Base-by-base conservation (phyloP, 2,113 vertebrate genomes). In the Halichoeres trimaculatus region DNA sequence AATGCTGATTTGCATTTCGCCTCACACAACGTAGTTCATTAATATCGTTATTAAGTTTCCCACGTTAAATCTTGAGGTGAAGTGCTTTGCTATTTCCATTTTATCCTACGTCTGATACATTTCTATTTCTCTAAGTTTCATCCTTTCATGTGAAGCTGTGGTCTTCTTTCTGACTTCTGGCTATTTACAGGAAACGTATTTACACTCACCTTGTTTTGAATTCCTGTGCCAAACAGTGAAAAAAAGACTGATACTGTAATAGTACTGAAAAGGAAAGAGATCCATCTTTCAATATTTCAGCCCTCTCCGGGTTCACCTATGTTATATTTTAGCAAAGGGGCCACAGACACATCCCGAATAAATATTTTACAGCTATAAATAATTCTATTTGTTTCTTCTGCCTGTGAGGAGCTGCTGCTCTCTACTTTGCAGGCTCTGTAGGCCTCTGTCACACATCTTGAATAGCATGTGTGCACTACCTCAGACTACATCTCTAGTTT, bases 281-380 rank as follows among this genome's bases (percentile, higher is more conserved):
- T 76, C 63, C 34, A 74, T 87, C 52, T 68, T 59, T 85, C 20
- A 72, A 54, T 78, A 70, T 67, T 80, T 54, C 12, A 48, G 51
- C 61, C 51, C 23, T 53, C 45, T 52, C 22, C 4, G 40, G 64
- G 50, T 69, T 74, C 43, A 81, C 76, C 79, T 59, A 57, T 83
- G 71, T 80, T 85, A 64, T 85, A 85, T 85, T 86, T 80, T 74
- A 77, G 72, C 78, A 86, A 68, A 70, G 70, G 56, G 76, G 70
- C 40, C 80, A 78, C 61, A 71, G 76, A 74, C 56, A 69, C 61
- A 85, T 88, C 63, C 78, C 74, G 74, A 74, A 91, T 93, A 88
- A 87, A 93, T 91, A 89, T 94, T 93, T 92, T 75, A 93, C 71
- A 74, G 78, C 45, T 74, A 87, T 93, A 87, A 94, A 93, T 92